Evolutionary conservation across 2,888 invertebrate species (phyloP).

Genomic region (Pseudanteris insignis): DNA sequence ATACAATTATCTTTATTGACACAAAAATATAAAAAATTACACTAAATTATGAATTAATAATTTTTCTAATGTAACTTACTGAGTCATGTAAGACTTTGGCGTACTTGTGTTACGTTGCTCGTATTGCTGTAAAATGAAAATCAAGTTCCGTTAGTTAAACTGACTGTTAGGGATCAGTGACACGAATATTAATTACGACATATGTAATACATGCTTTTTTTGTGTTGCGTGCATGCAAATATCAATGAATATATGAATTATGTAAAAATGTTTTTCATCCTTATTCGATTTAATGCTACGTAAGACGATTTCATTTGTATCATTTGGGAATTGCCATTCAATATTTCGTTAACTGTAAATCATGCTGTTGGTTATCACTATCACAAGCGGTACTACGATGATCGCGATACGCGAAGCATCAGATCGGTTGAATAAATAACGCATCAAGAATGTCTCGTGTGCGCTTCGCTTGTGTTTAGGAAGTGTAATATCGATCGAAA

Average conservation of each 20-base stretch:
- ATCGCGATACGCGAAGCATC: neutral
- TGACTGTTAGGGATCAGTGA: slow-evolving; percentile 4
- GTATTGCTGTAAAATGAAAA: slow-evolving; percentile 71
- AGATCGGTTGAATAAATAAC: slow-evolving; percentile 1
- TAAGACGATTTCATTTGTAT: slow-evolving; percentile 2
- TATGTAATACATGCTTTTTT: slow-evolving; percentile 41
- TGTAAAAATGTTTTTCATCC: neutral
- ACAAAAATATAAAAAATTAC: slow-evolving; percentile 5
- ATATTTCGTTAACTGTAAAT: slow-evolving; percentile 3
- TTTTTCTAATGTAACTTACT: slow-evolving; percentile 70
- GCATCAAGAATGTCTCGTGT: slow-evolving; percentile 10
- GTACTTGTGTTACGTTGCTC: slow-evolving; percentile 74
- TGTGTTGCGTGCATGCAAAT: slow-evolving; percentile 26
- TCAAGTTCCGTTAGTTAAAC: slow-evolving; percentile 23
- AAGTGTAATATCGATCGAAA: slow-evolving; percentile 9
- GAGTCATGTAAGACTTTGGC: slow-evolving; percentile 82
- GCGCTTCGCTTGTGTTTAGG: slow-evolving; percentile 3
- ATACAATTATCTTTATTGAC: no score
- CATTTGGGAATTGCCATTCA: slow-evolving; percentile 3
- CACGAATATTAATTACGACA: slow-evolving; percentile 35
- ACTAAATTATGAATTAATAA: no score
- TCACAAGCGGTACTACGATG: slow-evolving; percentile 7
- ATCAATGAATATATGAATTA: slow-evolving; percentile 11
- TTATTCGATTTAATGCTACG: neutral
- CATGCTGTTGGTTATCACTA: slow-evolving; percentile 15